Evolutionary conservation across 2,113 vertebrate genomes (phyloP).

Genomic region (Australoheros scitulus): DNA sequence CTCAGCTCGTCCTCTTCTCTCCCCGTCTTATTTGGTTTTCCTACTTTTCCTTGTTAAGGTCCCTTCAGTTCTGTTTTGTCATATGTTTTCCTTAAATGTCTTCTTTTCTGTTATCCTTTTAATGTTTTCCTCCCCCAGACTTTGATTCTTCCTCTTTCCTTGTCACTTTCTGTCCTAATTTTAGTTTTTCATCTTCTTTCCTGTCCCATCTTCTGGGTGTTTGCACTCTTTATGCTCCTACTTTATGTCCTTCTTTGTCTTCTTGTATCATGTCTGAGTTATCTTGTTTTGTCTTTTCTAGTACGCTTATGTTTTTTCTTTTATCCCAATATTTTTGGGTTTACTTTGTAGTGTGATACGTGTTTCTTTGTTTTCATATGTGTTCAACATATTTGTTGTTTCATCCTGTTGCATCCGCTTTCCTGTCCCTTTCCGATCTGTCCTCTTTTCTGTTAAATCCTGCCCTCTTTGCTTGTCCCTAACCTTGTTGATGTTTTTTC

Average conservation of each 20-base stretch:
- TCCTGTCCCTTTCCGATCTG: too few relatives aligned
- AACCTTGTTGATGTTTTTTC: too few relatives aligned
- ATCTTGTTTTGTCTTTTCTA: background rate
- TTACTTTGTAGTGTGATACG: too few relatives aligned
- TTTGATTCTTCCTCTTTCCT: background rate
- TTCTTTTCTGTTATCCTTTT: background rate
- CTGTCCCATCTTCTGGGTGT: background rate
- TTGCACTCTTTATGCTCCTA: background rate
- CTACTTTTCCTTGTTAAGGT: accelerated
- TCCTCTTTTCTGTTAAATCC: too few relatives aligned
- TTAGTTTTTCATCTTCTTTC: background rate
- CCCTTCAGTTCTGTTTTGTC: background rate
- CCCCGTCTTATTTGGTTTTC: accelerated
- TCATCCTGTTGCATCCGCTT: too few relatives aligned
- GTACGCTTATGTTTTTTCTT: too few relatives aligned
- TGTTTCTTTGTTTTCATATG: too few relatives aligned
- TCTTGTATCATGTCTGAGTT: background rate
- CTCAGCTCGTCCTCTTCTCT: background rate
- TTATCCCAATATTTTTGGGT: too few relatives aligned
- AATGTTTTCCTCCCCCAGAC: background rate
- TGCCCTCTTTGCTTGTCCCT: too few relatives aligned
- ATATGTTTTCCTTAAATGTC: background rate
- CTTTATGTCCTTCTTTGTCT: too few relatives aligned
- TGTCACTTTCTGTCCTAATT: background rate
- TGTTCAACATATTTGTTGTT: too few relatives aligned